Evolutionary conservation across 2,797 vertebrate genomes (phyloP), one percentile per base, ranked within the genome.

Genomic region (Molossus alvarezi): DNA sequence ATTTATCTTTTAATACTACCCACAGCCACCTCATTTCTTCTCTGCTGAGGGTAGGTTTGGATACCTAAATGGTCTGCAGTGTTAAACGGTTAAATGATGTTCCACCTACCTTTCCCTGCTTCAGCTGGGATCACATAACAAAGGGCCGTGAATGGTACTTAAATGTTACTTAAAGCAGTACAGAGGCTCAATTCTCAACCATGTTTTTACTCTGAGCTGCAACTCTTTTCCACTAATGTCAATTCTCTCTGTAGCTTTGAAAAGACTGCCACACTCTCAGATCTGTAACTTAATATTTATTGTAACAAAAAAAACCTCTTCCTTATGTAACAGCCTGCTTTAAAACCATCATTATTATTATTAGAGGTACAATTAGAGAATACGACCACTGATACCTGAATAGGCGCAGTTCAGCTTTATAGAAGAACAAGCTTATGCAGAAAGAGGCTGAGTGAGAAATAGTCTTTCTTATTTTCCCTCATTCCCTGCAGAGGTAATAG

Each of bases 221-320:
- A 45, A 21, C n/a, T 79, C 29, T 41, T 53, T 85, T 17, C 64
- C 65, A 37, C 3, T 13, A 23, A 57, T n/a, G 12, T 41, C 51
- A 25, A 17, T 91, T 93, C 53, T 92, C 77, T 85, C 33, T 71
- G 37, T 85, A 58, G 65, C 86, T 92, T 88, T 81, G 88, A 86
- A 94, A 85, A 87, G 71, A 92, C 29, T 45, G 29, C 23, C 57
- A 77, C 18, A 6, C 90, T 85, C 82, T 94, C 58, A 82, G 53
- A 53, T 55, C 37, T 75, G 6, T 58, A 51, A 33, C 29, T 95
- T 95, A 69, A 48, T 90, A 57, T 60, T 89, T 89, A 83, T 53
- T 79, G 18, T 65, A 90, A 69, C 64, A 45, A 73, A 72, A 77
- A 53, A 79, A 21, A n/a, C n/a, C 6, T 48, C n/a, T 86, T 60